Evolutionary conservation across 2,888 invertebrate genomes (phyloP).

Genomic region (Reticulitermes lucifugus): DNA sequence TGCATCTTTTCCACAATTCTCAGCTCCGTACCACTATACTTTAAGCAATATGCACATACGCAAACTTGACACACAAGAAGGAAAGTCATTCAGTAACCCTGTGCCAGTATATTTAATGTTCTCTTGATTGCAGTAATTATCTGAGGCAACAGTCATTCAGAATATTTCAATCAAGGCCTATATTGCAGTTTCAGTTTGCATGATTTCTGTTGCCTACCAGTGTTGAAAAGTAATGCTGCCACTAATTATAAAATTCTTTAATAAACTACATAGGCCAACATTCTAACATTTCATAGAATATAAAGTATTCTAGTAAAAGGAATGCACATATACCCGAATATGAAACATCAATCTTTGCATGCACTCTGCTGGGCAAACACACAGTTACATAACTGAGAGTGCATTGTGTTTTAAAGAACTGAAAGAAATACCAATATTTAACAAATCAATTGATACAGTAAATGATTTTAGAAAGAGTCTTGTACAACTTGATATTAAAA

Average conservation of each 20-base stretch:
- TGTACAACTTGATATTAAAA: no score
- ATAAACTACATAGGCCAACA: slow-evolving; percentile 43
- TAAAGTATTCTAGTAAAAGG: slow-evolving; percentile 16
- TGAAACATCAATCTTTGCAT: neutral
- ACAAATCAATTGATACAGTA: no score
- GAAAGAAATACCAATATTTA: no score
- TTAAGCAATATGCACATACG: neutral
- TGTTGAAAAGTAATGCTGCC: neutral
- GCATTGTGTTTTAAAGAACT: no score
- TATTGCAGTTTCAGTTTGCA: neutral
- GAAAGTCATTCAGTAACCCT: slow-evolving; percentile 20
- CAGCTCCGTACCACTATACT: neutral
- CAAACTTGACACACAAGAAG: slow-evolving; percentile 15
- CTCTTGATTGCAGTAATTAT: slow-evolving; percentile 20
- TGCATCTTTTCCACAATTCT: neutral
- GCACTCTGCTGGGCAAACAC: neutral
- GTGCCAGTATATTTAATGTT: neutral
- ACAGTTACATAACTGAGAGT: no score
- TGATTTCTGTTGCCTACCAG: neutral
- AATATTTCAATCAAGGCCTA: slow-evolving; percentile 37
- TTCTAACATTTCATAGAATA: slow-evolving; percentile 41
- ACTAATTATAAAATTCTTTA: slow-evolving; percentile 39
- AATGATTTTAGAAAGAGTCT: no score
- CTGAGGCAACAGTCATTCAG: slow-evolving; percentile 14
- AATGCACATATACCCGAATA: slow-evolving; percentile 19